These are phyloP conservation scores for Eilema depressum DNA, from an alignment of 2,888 invertebrate species.

Conservation along the genomic window DNA sequence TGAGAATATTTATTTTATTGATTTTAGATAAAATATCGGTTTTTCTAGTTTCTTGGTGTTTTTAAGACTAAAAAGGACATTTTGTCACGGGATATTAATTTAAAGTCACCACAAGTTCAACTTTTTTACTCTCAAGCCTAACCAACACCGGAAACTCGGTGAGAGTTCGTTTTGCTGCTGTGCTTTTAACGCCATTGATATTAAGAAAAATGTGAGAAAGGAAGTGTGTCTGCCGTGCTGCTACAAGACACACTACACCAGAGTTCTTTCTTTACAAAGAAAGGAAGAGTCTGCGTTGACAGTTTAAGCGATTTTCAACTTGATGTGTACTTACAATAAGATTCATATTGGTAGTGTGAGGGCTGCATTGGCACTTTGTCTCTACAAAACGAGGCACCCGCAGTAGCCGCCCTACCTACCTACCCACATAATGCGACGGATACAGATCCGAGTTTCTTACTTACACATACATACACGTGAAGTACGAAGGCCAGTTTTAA, in stretches of 20 bases:
- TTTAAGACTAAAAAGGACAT: background rate
- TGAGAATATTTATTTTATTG: too few species aligned
- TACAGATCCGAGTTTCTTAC: conserved; percentile 85
- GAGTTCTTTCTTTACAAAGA: conserved; percentile 76
- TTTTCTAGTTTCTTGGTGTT: background rate
- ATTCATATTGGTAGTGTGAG: conserved; percentile 81
- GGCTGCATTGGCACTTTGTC: conserved; percentile 75
- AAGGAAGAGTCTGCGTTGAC: conserved; percentile 68
- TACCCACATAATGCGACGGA: conserved; percentile 85
- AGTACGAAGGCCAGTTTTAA: conserved; percentile 84
- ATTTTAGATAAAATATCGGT: conserved; percentile 8
- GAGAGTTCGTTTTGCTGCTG: conserved; percentile 76
- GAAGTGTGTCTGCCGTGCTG: conserved; percentile 81
- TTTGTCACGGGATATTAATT: conserved; percentile 49
- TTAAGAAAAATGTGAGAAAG: conserved; percentile 85
- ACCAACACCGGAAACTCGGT: conserved; percentile 72
- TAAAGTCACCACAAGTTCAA: conserved; percentile 56
- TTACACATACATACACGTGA: conserved; percentile 75
- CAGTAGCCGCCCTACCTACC: conserved; percentile 82
- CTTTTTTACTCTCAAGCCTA: conserved; percentile 68
- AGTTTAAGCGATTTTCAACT: conserved; percentile 74
- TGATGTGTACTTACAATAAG: conserved; percentile 70
- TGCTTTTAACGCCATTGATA: conserved; percentile 81
- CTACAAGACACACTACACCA: conserved; percentile 75
- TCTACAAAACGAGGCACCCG: conserved; percentile 79